phyloP scores from a whole-genome alignment of 2,888 invertebrate species.

The Clivina fossor region DNA sequence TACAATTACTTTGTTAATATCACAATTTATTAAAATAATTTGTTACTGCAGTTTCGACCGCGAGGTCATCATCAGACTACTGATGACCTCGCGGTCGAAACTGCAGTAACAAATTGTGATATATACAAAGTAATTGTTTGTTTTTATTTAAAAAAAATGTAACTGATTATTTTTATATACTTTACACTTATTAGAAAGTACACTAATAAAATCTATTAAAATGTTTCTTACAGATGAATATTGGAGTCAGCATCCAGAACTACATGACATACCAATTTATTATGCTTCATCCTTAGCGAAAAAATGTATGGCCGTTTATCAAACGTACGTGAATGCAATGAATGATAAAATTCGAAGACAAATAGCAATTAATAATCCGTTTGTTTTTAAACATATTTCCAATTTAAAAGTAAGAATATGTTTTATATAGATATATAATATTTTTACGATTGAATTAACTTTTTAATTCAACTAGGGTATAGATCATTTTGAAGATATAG shows the following conservation, averaged over 20 bases:
- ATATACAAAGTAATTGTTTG: too few relatives aligned
- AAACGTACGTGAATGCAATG: slow-evolving; percentile 99
- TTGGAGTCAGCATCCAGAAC: slow-evolving; percentile 95
- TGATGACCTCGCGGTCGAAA: too few relatives aligned
- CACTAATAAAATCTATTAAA: too few relatives aligned
- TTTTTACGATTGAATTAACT: too few relatives aligned
- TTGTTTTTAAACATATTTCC: slow-evolving; percentile 96
- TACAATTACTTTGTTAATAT: too few relatives aligned
- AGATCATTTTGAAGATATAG: slow-evolving; percentile 99
- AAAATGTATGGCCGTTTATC: slow-evolving; percentile 99
- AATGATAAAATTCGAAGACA: slow-evolving; percentile 95
- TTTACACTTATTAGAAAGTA: too few relatives aligned
- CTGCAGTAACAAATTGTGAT: too few relatives aligned
- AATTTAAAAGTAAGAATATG: slow-evolving; percentile 71
- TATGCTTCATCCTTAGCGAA: slow-evolving; percentile 99
- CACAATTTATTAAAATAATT: too few relatives aligned
- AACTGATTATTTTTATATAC: too few relatives aligned
- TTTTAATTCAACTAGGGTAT: slow-evolving; percentile 91
- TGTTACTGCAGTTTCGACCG: too few relatives aligned
- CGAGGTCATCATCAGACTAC: too few relatives aligned
- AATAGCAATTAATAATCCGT: slow-evolving; percentile 97
- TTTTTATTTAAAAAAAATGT: too few relatives aligned
- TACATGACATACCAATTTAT: slow-evolving; percentile 98
- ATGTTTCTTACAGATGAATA: slow-evolving; percentile 93
- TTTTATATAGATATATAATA: not conserved